Base-by-base conservation (phyloP, 2,797 vertebrate genomes). In the Melanotaenia boesemani region DNA sequence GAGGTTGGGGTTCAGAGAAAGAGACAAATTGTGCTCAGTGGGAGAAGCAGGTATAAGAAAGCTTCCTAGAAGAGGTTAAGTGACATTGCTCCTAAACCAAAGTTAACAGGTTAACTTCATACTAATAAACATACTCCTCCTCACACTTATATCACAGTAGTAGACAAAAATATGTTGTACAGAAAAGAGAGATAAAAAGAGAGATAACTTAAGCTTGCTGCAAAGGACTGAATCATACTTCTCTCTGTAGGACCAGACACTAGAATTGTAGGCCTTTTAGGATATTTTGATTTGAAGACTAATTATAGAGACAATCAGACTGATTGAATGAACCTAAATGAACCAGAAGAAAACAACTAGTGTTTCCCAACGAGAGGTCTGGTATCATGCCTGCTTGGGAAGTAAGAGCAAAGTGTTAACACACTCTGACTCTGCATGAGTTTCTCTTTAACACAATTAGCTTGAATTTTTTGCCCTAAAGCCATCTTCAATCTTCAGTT, bases 401-500 rank as follows among this genome's bases (percentile, higher is more conserved):
- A 62, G 26, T 62, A 44, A 63, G 24, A 37, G 22, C 8, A 20
- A 28, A 46, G 26, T 46, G 22, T 41, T 41, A 44, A 63, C 24
- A 61, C 12, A 39, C n/a, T 61, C 18, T 39, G 57, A 37, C 16
- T 12, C 8, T 46, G 24, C 13, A 13, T 22, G 18, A 15, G 11
- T 52, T 70, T 37, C 16, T 48, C 58, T 68, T 32, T 46, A n/a
- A 41, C 16, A 37, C 18, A 5, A 15, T 52, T 70, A 70, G 32
- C 50, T 52, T 20, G 22, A 20, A 32, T 37, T 55, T 54, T 55
- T 30, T 54, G 20, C 34, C 48, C 32, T 70, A 2, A n/a, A 50
- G 68, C 48, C 13, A n/a, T 61, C 46, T 37, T 28, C 22, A 41
- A 41, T 28, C 69, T 70, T 70, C 68, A 54, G 26, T 15, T 20